phyloP scores from a whole-genome alignment of 2,797 vertebrate species.

The Crenichthys baileyi region DNA sequence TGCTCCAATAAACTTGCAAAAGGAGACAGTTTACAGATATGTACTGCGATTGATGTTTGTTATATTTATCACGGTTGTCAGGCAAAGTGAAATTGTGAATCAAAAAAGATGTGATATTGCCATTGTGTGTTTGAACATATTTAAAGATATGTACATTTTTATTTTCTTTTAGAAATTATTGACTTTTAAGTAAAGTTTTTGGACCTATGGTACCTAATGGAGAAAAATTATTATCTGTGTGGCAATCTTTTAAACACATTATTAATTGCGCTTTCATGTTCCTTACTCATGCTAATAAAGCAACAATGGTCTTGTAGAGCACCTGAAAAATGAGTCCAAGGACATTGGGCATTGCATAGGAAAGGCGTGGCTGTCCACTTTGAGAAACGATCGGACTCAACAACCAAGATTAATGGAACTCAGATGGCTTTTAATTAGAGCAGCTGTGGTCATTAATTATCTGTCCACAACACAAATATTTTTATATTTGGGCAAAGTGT shows the following conservation, averaged over 20 bases:
- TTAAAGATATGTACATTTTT: neutral
- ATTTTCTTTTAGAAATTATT: neutral
- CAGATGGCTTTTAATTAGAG: slow-evolving; percentile 99
- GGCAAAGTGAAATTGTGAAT: neutral
- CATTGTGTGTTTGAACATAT: neutral
- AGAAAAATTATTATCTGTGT: slow-evolving; percentile 41
- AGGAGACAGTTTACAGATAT: neutral
- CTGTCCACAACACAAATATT: slow-evolving; percentile 98
- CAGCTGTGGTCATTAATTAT: slow-evolving; percentile 99
- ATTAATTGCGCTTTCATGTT: slow-evolving; percentile 80
- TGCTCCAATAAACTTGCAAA: neutral
- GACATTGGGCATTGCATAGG: slow-evolving; percentile 76
- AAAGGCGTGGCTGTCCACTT: slow-evolving; percentile 85
- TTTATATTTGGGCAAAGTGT: slow-evolving; percentile 99
- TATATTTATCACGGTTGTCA: neutral
- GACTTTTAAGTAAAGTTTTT: neutral
- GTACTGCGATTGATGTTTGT: neutral
- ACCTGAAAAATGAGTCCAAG: slow-evolving; percentile 88
- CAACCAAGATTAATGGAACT: slow-evolving; percentile 99
- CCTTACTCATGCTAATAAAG: slow-evolving; percentile 80
- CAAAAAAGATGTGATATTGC: neutral
- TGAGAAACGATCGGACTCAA: slow-evolving; percentile 86
- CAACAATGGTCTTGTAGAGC: slow-evolving; percentile 80
- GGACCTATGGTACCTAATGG: neutral
- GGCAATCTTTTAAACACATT: slow-evolving; percentile 55